Conservation (phyloP, 2,888 invertebrate genomes). For the Vanessa cardui region DNA sequence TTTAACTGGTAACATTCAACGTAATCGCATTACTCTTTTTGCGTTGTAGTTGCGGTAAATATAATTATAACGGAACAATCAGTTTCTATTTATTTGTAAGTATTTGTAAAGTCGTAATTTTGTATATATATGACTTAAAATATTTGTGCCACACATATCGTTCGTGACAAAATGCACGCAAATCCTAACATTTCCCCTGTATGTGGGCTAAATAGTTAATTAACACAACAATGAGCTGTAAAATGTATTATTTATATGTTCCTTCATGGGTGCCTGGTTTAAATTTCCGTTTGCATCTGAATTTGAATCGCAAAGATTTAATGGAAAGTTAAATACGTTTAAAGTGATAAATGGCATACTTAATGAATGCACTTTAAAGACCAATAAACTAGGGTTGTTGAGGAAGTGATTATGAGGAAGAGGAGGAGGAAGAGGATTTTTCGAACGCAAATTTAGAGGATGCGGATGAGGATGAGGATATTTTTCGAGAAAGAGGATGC, state of each 20-base stretch:
- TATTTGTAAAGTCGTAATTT: conserved; percentile 19
- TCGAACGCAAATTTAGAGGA: too few relatives aligned
- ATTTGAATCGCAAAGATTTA: conserved; percentile 42
- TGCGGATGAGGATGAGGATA: too few relatives aligned
- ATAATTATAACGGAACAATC: conserved; percentile 20
- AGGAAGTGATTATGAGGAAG: too few relatives aligned
- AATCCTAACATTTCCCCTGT: conserved; percentile 62
- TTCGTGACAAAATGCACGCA: conserved; percentile 53
- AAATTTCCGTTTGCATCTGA: conserved; percentile 43
- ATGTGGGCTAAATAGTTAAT: conserved; percentile 68
- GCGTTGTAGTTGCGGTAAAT: background rate
- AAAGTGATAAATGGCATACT: conserved; percentile 13
- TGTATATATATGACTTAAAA: background rate
- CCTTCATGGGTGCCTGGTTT: conserved; percentile 46
- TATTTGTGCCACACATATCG: conserved; percentile 38
- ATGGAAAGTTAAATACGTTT: conserved; percentile 32
- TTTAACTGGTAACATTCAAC: background rate
- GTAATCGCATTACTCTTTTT: too few relatives aligned
- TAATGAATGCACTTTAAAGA: conserved; percentile 2
- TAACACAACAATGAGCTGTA: conserved; percentile 70
- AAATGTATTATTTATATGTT: conserved; percentile 69
- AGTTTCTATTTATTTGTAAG: conserved; percentile 14
- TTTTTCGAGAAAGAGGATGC: too few relatives aligned
- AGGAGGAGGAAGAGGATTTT: too few relatives aligned
- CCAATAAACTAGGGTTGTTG: background rate